Evolutionary conservation across 2,888 invertebrate species (phyloP), one percentile per base, ranked within the genome.

Genomic region (Melitaea athalia): DNA sequence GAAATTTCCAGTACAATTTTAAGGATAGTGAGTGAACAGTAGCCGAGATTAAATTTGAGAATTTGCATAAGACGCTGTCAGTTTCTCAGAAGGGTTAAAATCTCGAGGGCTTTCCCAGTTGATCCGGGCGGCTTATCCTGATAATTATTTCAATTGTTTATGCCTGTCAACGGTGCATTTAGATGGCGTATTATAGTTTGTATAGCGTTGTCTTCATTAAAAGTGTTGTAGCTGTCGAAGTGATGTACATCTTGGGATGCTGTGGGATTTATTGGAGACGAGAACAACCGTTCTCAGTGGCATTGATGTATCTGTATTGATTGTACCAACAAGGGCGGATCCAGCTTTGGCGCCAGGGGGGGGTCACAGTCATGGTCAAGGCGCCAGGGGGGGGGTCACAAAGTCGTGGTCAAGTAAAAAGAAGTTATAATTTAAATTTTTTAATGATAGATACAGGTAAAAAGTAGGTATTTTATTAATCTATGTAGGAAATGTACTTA

Each of bases 121-220:
- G 89, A 91, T 91, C 91, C 90, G 78, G 83, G 81, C 79, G 85
- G 89, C 88, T 92, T 92, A 92, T 90, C 90, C 91, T 86, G 91
- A 92, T 92, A 92, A 92, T 92, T 92, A 92, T 92, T 92, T 92
- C 91, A 91, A 92, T 91, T 92, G 92, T 92, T 92, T 91, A 91
- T 91, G 91, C 91, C 86, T 90, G 91, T 91, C 92, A 88, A 88
- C 91, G 85, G 83, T 89, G 91, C 89, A 92, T 92, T 92, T 91
- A 91, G 85, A 92, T 92, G 84, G 91, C 84, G 89, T 88, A 92
- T 92, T 92, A 92, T 92, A 91, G 91, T 91, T 92, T 89, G 88
- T 88, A 82, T 82, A 84, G 81, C 81, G 82, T 77, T 86, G 86
- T 91, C 90, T 91, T 90, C 88, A 91, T 92, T 90, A 89, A 62